Percentiles rank a stretch among this genome's conserved stretches.
phyloP scores from a whole-genome alignment of 2,888 invertebrate species.

The Conchocele bisecta region DNA sequence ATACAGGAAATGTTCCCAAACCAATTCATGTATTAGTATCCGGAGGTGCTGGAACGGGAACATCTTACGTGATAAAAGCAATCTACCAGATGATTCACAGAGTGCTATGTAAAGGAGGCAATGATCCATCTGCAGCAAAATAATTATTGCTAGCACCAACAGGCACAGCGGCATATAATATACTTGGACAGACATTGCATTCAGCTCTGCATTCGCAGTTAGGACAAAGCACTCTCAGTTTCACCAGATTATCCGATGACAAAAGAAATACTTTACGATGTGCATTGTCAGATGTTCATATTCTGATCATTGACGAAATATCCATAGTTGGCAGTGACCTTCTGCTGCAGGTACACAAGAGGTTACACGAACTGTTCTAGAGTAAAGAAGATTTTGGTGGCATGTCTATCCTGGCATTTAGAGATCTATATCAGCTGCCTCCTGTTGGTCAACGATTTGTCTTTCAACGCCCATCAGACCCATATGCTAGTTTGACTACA shows the following conservation, averaged over 20 bases:
- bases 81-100: slow-evolving; percentile 18
- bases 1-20: too few species aligned
- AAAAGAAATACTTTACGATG: slow-evolving; percentile 12
- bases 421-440: too few species aligned
- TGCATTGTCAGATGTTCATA: background rate
- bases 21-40: too few species aligned
- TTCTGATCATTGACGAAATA: slow-evolving; percentile 24
- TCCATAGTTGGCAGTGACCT: slow-evolving; percentile 24
- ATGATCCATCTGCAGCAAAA: slow-evolving; percentile 14
- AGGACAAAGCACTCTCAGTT: background rate
- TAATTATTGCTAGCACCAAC: slow-evolving; percentile 10
- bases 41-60: slow-evolving; percentile 37
- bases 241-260: slow-evolving; percentile 18
- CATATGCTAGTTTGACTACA: background rate
- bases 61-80: slow-evolving; percentile 18
- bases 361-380: slow-evolving; percentile 6
- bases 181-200: slow-evolving; percentile 13
- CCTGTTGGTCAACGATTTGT: too few species aligned
- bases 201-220: slow-evolving; percentile 17
- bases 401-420: background rate
- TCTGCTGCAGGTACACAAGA: slow-evolving; percentile 4
- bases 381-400: background rate
- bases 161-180: slow-evolving; percentile 20
- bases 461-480: background rate
- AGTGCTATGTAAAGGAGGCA: slow-evolving; percentile 14